Conservation (phyloP, 2,888 invertebrate species). For the Ectobius pallidus region DNA sequence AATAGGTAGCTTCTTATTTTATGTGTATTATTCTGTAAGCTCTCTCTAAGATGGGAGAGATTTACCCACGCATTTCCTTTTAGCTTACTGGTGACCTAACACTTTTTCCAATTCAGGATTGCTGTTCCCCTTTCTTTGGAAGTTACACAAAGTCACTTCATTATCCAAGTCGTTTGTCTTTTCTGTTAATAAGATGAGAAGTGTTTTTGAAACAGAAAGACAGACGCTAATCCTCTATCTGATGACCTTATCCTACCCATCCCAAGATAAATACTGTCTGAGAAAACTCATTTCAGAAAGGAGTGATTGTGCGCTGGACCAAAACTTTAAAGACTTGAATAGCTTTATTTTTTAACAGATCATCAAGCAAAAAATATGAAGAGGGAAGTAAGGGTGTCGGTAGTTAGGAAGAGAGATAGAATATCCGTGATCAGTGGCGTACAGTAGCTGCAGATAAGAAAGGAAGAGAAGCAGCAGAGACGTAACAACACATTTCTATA, state of each 20-base stretch:
- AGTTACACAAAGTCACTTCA: neutral
- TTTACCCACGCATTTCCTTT: too few relatives aligned
- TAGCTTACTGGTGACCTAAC: too few relatives aligned
- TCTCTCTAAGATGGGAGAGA: too few relatives aligned
- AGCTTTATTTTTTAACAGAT: neutral
- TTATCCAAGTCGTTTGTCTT: neutral
- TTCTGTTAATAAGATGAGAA: neutral
- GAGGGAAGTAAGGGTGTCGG: too few relatives aligned
- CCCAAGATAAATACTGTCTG: too few relatives aligned
- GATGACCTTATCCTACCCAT: neutral
- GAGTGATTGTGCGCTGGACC: neutral
- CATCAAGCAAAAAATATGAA: neutral
- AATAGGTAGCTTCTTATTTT: too few relatives aligned
- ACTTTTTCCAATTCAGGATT: too few relatives aligned
- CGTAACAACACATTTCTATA: neutral
- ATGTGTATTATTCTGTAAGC: too few relatives aligned
- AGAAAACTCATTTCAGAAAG: neutral
- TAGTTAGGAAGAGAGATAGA: neutral
- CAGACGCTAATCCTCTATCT: neutral
- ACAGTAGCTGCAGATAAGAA: neutral
- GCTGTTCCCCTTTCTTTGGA: too few relatives aligned
- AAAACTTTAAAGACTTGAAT: neutral
- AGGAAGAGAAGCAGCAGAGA: neutral
- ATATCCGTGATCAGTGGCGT: neutral
- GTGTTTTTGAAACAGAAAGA: neutral